These are phyloP conservation scores for Calephelis nemesis DNA, from an alignment of 1,140 invertebrate genomes.

Conservation along the genomic window DNA sequence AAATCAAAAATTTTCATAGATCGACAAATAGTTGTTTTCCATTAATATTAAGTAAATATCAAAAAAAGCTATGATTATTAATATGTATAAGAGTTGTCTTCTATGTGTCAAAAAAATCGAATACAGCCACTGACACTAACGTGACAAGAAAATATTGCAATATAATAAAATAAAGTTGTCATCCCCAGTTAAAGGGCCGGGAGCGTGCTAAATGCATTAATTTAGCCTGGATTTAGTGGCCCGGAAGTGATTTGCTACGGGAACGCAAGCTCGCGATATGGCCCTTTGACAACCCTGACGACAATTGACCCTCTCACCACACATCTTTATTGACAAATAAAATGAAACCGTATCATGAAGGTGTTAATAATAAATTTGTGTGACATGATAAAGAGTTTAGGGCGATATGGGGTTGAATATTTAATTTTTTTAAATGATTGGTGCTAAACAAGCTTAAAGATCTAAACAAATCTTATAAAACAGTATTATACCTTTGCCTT, in stretches of 20 bases:
- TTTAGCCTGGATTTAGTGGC: constrained; percentile 76
- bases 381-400: constrained; percentile 29
- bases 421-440: constrained; percentile 57
- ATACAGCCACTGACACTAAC: constrained; percentile 45
- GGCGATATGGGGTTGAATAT: constrained; percentile 36
- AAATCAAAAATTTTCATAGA: too few relatives aligned
- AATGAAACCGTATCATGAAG: constrained; percentile 45
- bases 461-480: constrained; percentile 36
- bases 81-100: too few relatives aligned
- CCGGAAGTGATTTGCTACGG: constrained; percentile 78
- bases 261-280: constrained; percentile 67
- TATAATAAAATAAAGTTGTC: constrained; percentile 77
- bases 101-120: constrained; percentile 27
- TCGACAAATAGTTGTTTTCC: too few relatives aligned
- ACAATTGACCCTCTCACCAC: constrained; percentile 55
- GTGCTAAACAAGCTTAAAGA: constrained; percentile 54
- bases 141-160: constrained; percentile 72
- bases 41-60: too few relatives aligned
- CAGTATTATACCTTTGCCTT: not conserved
- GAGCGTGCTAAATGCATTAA: constrained; percentile 78
- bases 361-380: constrained; percentile 42
- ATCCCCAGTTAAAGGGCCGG: constrained; percentile 59
- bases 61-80: too few relatives aligned
- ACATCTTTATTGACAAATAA: constrained; percentile 46
- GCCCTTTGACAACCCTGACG: constrained; percentile 53